Evolutionary conservation across 37 sponge, comb jelly and placozoan species (phyloP).

Genomic region (Diacarnus erythraeanus): DNA sequence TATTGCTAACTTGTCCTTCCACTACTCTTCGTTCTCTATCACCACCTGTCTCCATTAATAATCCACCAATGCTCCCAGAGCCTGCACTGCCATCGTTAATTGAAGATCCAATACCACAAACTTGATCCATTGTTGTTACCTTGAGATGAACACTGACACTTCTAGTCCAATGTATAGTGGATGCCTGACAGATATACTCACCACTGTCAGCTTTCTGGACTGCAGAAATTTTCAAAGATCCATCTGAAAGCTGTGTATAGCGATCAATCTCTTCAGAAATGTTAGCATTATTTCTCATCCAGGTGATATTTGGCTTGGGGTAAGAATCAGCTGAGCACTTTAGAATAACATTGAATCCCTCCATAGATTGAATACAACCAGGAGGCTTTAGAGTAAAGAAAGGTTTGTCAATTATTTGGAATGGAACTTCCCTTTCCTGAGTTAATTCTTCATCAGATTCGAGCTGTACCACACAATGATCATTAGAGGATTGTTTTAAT

Average conservation of each 20-base stretch:
- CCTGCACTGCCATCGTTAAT: not conserved
- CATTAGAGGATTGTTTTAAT: not conserved
- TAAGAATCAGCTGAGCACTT: conserved; percentile 3
- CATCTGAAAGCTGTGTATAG: conserved; percentile 17
- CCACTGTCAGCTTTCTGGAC: conserved; percentile 1
- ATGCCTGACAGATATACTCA: conserved; percentile 7
- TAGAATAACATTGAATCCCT: conserved; percentile 20
- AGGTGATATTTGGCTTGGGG: conserved; percentile 13
- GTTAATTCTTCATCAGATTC: not conserved
- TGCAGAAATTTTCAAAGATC: conserved; percentile 8
- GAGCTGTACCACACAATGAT: not conserved
- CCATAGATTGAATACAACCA: conserved; percentile 11
- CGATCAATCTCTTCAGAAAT: not conserved
- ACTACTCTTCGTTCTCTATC: not conserved
- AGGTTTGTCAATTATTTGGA: not conserved
- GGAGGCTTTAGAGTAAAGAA: conserved; percentile 15
- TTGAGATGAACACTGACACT: not conserved
- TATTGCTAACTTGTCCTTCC: not conserved
- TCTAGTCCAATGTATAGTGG: not conserved
- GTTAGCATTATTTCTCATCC: conserved; percentile 4
- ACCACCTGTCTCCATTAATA: too few species aligned
- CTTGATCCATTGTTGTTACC: not conserved
- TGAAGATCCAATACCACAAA: conserved; percentile 9
- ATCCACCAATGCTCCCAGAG: not conserved
- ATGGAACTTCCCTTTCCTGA: too few species aligned